Evolutionary conservation across 2,797 vertebrate species (phyloP).

Genomic region (Ceryle rudis): DNA sequence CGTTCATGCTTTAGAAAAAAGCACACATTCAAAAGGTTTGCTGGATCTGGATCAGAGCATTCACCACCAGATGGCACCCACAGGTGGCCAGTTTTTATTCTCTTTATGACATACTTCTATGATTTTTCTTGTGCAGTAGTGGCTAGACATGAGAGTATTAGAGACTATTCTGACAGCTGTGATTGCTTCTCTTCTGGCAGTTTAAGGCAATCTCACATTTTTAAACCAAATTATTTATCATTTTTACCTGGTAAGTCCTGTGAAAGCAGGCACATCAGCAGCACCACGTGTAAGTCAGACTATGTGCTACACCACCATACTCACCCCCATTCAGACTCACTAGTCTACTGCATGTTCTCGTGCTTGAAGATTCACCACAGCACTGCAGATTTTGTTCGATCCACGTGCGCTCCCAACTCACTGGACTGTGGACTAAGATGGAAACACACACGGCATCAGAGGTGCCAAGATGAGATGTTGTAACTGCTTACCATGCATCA

Average conservation of each 20-base stretch:
- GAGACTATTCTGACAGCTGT: background rate
- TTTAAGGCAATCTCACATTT: background rate
- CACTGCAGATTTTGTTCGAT: background rate
- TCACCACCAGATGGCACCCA: constrained; percentile 55
- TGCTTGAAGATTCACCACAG: background rate
- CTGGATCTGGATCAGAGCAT: background rate
- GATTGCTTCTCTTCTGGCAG: background rate
- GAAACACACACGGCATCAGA: background rate
- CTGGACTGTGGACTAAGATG: background rate
- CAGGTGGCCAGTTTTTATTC: constrained; percentile 9
- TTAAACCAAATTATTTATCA: background rate
- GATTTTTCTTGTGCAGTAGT: background rate
- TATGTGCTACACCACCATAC: background rate
- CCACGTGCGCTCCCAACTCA: background rate
- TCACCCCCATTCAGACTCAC: background rate
- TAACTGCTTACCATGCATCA: background rate
- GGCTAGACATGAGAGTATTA: background rate
- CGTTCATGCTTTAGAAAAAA: background rate
- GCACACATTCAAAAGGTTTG: background rate
- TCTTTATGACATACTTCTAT: background rate
- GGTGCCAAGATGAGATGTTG: accelerated
- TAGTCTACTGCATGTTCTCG: background rate
- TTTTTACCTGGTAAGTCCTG: background rate
- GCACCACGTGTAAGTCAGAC: background rate
- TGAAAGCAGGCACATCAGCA: background rate